Evolutionary conservation across 2,113 vertebrate species (phyloP).

Genomic region (Syngnathus typhle): DNA sequence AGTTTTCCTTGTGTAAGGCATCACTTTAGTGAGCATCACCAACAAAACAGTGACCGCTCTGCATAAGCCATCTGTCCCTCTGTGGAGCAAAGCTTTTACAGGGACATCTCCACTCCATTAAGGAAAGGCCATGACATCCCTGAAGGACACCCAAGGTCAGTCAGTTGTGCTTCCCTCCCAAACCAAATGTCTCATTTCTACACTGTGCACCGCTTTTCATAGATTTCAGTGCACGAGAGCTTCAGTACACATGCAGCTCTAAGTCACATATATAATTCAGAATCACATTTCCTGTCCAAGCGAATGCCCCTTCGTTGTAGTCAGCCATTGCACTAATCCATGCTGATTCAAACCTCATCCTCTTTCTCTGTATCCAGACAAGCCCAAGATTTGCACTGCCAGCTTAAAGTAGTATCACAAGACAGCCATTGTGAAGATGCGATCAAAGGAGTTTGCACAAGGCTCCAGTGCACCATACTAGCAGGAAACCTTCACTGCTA

Average conservation of each 20-base stretch:
- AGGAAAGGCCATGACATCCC: slow-evolving; percentile 53
- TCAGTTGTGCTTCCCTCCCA: slow-evolving; percentile 16
- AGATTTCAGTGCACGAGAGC: slow-evolving; percentile 16
- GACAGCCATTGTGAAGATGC: slow-evolving; percentile 47
- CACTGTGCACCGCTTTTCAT: slow-evolving; percentile 18
- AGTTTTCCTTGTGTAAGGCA: slow-evolving; percentile 22
- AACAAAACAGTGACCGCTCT: slow-evolving; percentile 39
- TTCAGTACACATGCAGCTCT: slow-evolving; percentile 22
- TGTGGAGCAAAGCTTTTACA: slow-evolving; percentile 61
- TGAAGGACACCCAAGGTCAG: slow-evolving; percentile 52
- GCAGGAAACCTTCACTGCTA: slow-evolving; percentile 37
- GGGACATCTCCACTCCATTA: slow-evolving; percentile 62
- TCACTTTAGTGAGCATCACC: slow-evolving; percentile 30
- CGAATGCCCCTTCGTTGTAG: slow-evolving; percentile 33
- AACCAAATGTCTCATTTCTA: background rate
- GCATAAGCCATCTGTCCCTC: slow-evolving; percentile 47
- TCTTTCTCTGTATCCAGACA: slow-evolving; percentile 46
- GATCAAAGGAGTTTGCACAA: slow-evolving; percentile 58
- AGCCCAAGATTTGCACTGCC: slow-evolving; percentile 48
- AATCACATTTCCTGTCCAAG: slow-evolving; percentile 39
- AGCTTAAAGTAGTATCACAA: slow-evolving; percentile 58
- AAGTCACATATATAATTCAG: slow-evolving; percentile 50
- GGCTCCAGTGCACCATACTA: slow-evolving; percentile 44
- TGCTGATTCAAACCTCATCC: slow-evolving; percentile 44
- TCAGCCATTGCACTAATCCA: slow-evolving; percentile 40